Conservation (phyloP, 2,797 vertebrate species). For the Taeniopygia guttata region DNA sequence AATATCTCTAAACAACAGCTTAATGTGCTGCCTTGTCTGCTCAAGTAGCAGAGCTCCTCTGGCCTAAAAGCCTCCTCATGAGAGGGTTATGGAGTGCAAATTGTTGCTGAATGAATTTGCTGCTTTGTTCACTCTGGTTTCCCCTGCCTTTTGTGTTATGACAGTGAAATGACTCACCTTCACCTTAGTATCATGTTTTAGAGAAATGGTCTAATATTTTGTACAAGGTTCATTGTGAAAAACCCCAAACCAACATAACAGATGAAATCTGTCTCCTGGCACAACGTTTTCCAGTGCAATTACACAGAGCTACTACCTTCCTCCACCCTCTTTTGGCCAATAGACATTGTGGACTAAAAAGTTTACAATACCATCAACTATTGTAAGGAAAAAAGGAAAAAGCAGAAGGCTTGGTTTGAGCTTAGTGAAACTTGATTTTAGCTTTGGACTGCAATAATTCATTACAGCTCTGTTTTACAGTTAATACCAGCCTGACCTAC, state of each 20-base stretch:
- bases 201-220: neutral
- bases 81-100: neutral
- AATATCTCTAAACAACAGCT: constrained; percentile 45
- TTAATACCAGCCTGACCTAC: neutral
- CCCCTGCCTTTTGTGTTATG: neutral
- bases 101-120: constrained; percentile 7
- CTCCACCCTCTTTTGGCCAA: neutral
- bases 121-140: neutral
- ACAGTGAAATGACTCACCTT: constrained; percentile 5
- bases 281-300: neutral
- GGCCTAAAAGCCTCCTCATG: constrained; percentile 8
- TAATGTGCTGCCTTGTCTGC: neutral
- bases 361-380: neutral
- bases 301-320: neutral
- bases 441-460: neutral
- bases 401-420: neutral
- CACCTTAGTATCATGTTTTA: neutral
- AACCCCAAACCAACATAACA: neutral
- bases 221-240: neutral
- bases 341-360: neutral
- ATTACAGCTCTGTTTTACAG: neutral
- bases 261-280: neutral
- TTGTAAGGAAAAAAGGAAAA: neutral
- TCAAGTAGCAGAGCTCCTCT: constrained; percentile 13
- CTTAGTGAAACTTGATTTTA: neutral